phyloP scores from a whole-genome alignment of 2,888 invertebrate genomes.

The Cynaeus angustus region DNA sequence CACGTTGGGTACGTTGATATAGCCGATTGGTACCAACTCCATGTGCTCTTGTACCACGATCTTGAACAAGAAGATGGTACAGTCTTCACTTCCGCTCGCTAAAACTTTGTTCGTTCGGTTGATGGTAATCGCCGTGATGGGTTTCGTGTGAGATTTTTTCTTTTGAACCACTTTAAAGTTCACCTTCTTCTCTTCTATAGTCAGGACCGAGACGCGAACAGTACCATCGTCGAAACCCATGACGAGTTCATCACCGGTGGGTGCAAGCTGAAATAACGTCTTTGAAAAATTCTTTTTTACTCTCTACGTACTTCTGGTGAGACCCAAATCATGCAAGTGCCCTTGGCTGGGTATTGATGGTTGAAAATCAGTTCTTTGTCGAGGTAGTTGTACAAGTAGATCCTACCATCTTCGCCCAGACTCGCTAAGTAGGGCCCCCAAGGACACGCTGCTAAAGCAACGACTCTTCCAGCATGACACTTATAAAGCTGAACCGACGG shows the following conservation, averaged over 20 bases:
- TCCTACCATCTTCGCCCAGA: constrained; percentile 82
- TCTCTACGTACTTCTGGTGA: constrained; percentile 75
- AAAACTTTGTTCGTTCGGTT: constrained; percentile 76
- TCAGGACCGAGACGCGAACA: constrained; percentile 71
- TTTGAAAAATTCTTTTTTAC: constrained; percentile 3
- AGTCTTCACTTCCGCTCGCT: constrained; percentile 80
- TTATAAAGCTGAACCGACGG: constrained; percentile 75
- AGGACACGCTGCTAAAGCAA: constrained; percentile 81
- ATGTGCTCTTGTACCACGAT: constrained; percentile 70
- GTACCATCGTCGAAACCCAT: constrained; percentile 84
- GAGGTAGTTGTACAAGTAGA: constrained; percentile 83
- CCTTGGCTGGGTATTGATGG: constrained; percentile 76
- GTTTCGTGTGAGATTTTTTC: constrained; percentile 80
- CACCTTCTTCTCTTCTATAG: too few species aligned
- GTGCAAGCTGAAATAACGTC: constrained; percentile 15
- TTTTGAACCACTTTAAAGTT: constrained; percentile 66
- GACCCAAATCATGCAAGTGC: constrained; percentile 81
- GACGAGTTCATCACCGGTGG: constrained; percentile 76
- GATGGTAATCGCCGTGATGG: constrained; percentile 77
- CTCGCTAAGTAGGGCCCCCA: constrained; percentile 81
- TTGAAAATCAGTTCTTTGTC: constrained; percentile 76
- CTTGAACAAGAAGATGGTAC: constrained; percentile 80
- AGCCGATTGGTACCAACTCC: constrained; percentile 79
- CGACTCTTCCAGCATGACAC: constrained; percentile 85
- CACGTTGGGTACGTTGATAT: constrained; percentile 77